A percentile compares a stretch with the other conserved stretches of the same genome.
Evolutionary conservation across 1,140 invertebrate species (phyloP).

Genomic region (Drosophila tropicalis): DNA sequence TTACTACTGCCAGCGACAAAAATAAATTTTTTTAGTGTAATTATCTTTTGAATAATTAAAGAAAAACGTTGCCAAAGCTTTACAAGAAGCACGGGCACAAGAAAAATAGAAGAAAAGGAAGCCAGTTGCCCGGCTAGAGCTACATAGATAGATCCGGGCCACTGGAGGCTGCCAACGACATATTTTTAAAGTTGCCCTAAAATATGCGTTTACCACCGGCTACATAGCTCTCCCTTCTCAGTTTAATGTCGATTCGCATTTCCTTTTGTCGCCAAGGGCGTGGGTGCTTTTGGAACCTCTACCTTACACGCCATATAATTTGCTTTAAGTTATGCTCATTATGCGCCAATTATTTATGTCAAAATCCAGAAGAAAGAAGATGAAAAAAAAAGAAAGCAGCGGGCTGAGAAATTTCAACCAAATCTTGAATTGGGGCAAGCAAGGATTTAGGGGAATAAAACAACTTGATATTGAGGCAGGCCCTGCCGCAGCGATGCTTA

Average conservation of each 20-base stretch:
- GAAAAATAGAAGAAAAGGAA: conserved; percentile 42
- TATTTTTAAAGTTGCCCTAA: conserved; percentile 69
- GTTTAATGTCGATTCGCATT: conserved; percentile 3
- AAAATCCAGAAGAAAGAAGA: conserved; percentile 35
- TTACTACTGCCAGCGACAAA: conserved; percentile 51
- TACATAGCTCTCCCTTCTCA: neutral
- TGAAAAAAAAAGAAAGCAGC: conserved; percentile 6
- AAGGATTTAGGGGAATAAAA: neutral
- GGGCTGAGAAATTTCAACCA: conserved; percentile 30
- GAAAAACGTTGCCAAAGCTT: conserved; percentile 73
- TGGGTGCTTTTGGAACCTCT: conserved; percentile 8
- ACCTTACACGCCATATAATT: conserved; percentile 65
- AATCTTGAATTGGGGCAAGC: conserved; percentile 51
- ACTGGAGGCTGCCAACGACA: conserved; percentile 38
- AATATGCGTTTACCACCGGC: conserved; percentile 31
- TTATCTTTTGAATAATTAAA: conserved; percentile 82
- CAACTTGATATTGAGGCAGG: conserved; percentile 17
- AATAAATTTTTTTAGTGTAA: conserved; percentile 67
- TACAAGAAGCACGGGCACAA: conserved; percentile 48
- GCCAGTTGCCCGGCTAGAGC: neutral
- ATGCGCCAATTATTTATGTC: conserved; percentile 78
- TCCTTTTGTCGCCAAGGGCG: conserved; percentile 47
- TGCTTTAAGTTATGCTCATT: conserved; percentile 76
- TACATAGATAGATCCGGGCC: neutral
- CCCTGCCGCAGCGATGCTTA: conserved; percentile 12